Evolutionary conservation across 2,797 vertebrate genomes (phyloP).

Genomic region (Phataginus tricuspis): DNA sequence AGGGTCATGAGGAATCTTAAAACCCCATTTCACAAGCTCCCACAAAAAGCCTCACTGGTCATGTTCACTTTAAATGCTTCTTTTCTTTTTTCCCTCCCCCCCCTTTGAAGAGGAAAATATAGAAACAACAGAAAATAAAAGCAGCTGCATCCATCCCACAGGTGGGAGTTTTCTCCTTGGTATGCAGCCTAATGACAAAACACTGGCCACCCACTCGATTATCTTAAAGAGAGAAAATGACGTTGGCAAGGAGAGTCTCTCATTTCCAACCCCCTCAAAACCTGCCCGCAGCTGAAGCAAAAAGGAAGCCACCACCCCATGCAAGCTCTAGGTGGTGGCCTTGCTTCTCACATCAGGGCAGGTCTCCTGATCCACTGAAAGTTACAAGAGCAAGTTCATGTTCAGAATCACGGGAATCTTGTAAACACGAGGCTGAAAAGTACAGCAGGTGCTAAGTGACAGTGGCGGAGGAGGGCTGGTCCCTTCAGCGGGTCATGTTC

Average conservation of each 20-base stretch:
- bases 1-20: neutral
- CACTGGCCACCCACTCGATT: neutral
- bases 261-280: neutral
- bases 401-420: conserved; percentile 48
- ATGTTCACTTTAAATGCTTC: neutral
- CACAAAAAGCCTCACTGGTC: neutral
- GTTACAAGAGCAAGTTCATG: neutral
- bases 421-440: conserved; percentile 14
- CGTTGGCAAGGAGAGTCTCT: neutral
- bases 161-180: neutral
- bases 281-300: neutral
- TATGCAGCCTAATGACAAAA: neutral
- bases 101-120: neutral
- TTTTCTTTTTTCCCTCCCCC: neutral
- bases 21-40: neutral
- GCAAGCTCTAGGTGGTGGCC: neutral
- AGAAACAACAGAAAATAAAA: conserved; percentile 34
- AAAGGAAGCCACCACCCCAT: neutral
- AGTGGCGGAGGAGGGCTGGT: neutral
- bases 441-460: neutral
- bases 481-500: neutral
- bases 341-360: neutral
- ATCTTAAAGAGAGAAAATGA: neutral
- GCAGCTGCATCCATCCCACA: neutral
- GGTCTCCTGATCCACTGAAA: conserved; percentile 30